A percentile compares a stretch with the other conserved stretches of the same genome.
phyloP scores from a whole-genome alignment of 1,140 invertebrate species.

The Coenobita brevimanus region DNA sequence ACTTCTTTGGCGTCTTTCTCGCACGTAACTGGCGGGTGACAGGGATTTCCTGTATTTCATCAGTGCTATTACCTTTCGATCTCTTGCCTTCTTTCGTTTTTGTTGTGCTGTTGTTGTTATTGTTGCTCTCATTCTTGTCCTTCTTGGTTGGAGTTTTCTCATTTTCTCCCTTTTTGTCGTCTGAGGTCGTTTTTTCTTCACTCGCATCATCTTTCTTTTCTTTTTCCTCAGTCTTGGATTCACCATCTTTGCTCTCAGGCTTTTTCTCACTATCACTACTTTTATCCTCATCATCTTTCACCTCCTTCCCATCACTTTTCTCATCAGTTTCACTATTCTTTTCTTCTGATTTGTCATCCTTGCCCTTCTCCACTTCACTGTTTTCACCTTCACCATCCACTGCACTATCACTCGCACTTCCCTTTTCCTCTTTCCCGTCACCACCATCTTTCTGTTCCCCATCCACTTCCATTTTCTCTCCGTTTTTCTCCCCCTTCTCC shows the following conservation, averaged over 20 bases:
- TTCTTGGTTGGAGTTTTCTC: background rate
- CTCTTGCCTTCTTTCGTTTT: background rate
- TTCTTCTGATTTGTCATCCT: conserved; percentile 3
- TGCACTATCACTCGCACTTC: background rate
- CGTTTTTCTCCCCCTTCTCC: background rate
- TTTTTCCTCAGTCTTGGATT: background rate
- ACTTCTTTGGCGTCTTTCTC: conserved; percentile 41
- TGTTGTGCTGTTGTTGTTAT: background rate
- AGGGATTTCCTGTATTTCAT: conserved; percentile 12
- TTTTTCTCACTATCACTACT: background rate
- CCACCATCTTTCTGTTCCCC: background rate
- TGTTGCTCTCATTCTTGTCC: background rate
- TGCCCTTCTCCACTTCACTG: background rate
- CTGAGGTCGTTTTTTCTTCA: background rate
- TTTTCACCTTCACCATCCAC: background rate
- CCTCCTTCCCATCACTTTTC: background rate
- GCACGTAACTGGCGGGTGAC: conserved; percentile 31
- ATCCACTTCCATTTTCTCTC: background rate
- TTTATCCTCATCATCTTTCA: conserved; percentile 8
- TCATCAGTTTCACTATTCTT: background rate
- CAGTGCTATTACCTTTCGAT: background rate
- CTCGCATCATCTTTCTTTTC: conserved; percentile 15
- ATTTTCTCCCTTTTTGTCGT: background rate
- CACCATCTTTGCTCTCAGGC: background rate
- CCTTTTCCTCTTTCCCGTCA: conserved; percentile 9